Conservation (phyloP, 2,888 invertebrate species). For the Chalcis sispes region DNA sequence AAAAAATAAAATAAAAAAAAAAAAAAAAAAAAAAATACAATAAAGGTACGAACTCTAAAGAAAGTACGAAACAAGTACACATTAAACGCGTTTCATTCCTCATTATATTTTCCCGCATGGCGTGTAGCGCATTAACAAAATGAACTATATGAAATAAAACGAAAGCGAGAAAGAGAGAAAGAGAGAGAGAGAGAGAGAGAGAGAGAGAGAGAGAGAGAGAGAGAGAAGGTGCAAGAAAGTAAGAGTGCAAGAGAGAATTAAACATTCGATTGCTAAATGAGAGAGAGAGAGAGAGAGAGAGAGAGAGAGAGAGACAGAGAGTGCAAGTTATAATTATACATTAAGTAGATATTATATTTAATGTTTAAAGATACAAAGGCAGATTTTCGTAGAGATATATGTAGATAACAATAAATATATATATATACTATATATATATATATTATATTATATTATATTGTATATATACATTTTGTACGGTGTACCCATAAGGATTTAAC, state of each 20-base stretch:
- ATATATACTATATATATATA: slow-evolving; percentile 15
- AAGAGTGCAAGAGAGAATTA: slow-evolving; percentile 8
- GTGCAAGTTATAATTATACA: neutral
- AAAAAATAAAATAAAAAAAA: slow-evolving; percentile 4
- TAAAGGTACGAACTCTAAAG: slow-evolving; percentile 22
- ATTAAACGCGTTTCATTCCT: slow-evolving; percentile 28
- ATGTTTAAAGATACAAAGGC: slow-evolving; percentile 35
- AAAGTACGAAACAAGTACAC: slow-evolving; percentile 47
- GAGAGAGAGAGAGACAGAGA: neutral
- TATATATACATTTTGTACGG: slow-evolving; percentile 39
- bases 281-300: neutral
- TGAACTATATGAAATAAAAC: too few species aligned
- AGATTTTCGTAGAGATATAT: slow-evolving; percentile 53
- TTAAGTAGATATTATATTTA: slow-evolving; percentile 51
- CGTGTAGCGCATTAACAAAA: slow-evolving; percentile 12
- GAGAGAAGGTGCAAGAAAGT: neutral
- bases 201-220: slow-evolving; percentile 4
- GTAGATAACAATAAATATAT: slow-evolving; percentile 42
- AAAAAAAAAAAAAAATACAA: neutral
- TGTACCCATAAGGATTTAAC: neutral
- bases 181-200: neutral
- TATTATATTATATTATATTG: slow-evolving; percentile 47
- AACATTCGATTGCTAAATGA: too few species aligned
- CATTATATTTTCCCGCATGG: slow-evolving; percentile 32
- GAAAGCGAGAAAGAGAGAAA: too few species aligned